Evolutionary conservation across 37 sponge, comb jelly and placozoan species (phyloP), one percentile per base, ranked within the genome.

Genomic region (Aplysina aerophoba): DNA sequence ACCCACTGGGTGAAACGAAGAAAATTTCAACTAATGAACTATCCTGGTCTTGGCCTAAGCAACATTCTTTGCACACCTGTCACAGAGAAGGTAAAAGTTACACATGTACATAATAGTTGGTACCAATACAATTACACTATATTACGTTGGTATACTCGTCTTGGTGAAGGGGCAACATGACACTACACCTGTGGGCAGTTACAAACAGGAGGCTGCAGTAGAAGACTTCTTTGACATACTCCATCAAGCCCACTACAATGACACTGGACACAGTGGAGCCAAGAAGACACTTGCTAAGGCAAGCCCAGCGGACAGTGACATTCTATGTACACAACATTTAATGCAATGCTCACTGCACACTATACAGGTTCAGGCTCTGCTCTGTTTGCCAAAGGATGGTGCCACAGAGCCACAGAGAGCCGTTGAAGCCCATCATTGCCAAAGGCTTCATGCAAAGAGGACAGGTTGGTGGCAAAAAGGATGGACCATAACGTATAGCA

Each of bases 381-480:
- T n/a, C n/a, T n/a, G n/a, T n/a, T n/a, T n/a, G n/a, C n/a, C n/a
- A n/a, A n/a, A n/a, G n/a, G n/a, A n/a, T n/a, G n/a, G n/a, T n/a
- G 59, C 59, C 59, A 20, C 59, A 20, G 59, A 20, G 17, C 59
- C 59, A 58, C 59, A 58, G 59, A 58, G 59, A 58, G 59, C 59
- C 59, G 19, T 58, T 58, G 59, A 58, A 58, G 19, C 59, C 59
- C 15, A 58, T 58, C 59, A 58, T 58, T 58, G 59, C 59, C 59
- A 58, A 58, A 58, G 59, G 59, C 19, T 58, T 58, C 59, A 58
- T 58, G 59, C 59, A 58, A 58, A 58, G 59, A 58, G 59, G 59
- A 19, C 59, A 58, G 59, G 59, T 58, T 58, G 15, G 59, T 58
- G 59, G 19, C 19, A 58, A 20, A 58, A n/a, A n/a, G n/a, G n/a